Evolutionary conservation across 2,888 invertebrate species (phyloP).

Genomic region (Nomada lathburiana): DNA sequence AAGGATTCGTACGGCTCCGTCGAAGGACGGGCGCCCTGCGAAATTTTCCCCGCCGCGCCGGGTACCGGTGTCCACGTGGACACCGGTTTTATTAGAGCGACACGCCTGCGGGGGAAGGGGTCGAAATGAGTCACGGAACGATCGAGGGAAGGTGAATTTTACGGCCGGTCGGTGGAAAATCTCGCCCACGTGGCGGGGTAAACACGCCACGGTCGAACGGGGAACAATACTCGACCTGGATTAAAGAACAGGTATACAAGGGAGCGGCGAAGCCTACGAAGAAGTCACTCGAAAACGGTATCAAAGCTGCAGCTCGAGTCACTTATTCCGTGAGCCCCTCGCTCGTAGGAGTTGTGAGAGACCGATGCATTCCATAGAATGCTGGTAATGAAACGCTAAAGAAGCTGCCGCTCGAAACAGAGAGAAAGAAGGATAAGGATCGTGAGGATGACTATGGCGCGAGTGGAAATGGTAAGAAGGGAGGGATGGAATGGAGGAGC

Average conservation of each 20-base stretch:
- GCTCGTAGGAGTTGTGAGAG: conserved; percentile 72
- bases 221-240: conserved; percentile 14
- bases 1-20: neutral
- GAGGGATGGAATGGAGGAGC: conserved; percentile 46
- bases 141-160: conserved; percentile 21
- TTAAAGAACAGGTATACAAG: conserved; percentile 1
- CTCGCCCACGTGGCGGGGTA: conserved; percentile 16
- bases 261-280: neutral
- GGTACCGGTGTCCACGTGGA: neutral
- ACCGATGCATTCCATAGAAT: conserved; percentile 72
- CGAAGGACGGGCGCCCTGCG: neutral
- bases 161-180: conserved; percentile 33
- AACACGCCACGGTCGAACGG: conserved; percentile 6
- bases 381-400: conserved; percentile 78
- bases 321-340: conserved; percentile 36
- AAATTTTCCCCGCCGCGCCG: neutral
- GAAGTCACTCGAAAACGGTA: neutral
- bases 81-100: conserved; percentile 10
- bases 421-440: conserved; percentile 53
- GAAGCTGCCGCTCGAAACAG: conserved; percentile 70
- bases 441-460: conserved; percentile 29
- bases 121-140: conserved; percentile 23
- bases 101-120: neutral
- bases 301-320: neutral
- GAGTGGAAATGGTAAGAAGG: conserved; percentile 24